A percentile compares a stretch with the other conserved stretches of the same genome.
These are phyloP conservation scores for Drusus annulatus DNA, from an alignment of 1,140 invertebrate genomes.

Conservation along the genomic window DNA sequence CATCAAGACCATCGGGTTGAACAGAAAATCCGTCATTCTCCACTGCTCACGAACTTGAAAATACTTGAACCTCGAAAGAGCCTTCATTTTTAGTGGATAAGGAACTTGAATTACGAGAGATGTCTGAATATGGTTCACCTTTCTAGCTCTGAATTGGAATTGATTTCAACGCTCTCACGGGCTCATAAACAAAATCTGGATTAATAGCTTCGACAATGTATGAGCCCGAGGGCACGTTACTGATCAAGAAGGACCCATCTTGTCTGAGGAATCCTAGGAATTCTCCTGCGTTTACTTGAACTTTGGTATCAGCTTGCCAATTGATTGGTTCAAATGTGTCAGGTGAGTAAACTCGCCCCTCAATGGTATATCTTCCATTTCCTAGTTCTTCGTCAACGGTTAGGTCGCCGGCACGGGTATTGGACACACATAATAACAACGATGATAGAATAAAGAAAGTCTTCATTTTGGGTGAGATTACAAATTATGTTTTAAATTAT, in stretches of 20 bases:
- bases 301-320: conserved; percentile 85
- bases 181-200: conserved; percentile 93
- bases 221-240: conserved; percentile 93
- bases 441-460: not conserved
- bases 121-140: conserved; percentile 95
- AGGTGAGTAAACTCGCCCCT: conserved; percentile 86
- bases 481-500: no score
- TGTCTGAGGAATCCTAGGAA: conserved; percentile 90
- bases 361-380: conserved; percentile 78
- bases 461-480: no score
- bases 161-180: conserved; percentile 95
- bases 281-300: conserved; percentile 91
- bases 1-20: conserved; percentile 98
- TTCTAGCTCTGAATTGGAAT: conserved; percentile 94
- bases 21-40: conserved; percentile 93
- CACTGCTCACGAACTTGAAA: conserved; percentile 96
- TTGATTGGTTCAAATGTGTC: conserved; percentile 73
- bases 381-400: conserved; percentile 73
- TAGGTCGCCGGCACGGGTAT: conserved; percentile 12
- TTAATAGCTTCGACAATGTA: conserved; percentile 96
- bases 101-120: conserved; percentile 88
- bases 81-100: conserved; percentile 94
- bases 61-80: conserved; percentile 87
- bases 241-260: conserved; percentile 93
- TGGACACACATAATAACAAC: conserved; percentile 7